Evolutionary conservation across 2,888 invertebrate genomes (phyloP).

Genomic region (Plebejus melissa): DNA sequence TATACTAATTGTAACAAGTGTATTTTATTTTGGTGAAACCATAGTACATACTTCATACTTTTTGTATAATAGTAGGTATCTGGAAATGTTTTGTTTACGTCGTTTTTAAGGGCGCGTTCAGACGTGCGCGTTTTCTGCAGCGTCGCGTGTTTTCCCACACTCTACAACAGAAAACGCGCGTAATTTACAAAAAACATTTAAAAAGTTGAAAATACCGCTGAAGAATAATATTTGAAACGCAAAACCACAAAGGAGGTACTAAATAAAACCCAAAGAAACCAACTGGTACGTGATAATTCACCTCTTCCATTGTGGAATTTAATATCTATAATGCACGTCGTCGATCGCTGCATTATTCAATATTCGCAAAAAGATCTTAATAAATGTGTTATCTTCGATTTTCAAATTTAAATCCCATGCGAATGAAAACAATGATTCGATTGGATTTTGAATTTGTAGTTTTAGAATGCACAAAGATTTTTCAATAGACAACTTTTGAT

Average conservation of each 20-base stretch:
- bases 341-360: slow-evolving; percentile 19
- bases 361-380: slow-evolving; percentile 21
- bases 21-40: no score
- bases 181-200: no score
- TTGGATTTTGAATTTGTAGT: neutral
- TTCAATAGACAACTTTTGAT: neutral
- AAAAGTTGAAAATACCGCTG: no score
- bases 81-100: no score
- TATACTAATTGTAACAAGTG: no score
- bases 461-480: neutral
- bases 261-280: slow-evolving; percentile 4
- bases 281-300: slow-evolving; percentile 5
- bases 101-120: no score
- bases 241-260: neutral
- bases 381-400: slow-evolving; percentile 20
- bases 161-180: no score
- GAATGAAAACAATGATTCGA: neutral
- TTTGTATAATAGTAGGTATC: no score
- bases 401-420: neutral
- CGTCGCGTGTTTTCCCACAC: no score
- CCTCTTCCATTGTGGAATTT: slow-evolving; percentile 25
- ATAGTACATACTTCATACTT: no score
- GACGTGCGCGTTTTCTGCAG: no score
- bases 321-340: slow-evolving; percentile 26
- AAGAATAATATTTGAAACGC: neutral